These are phyloP conservation scores for Tenthredo livida DNA, from an alignment of 2,888 invertebrate genomes.

Conservation along the genomic window DNA sequence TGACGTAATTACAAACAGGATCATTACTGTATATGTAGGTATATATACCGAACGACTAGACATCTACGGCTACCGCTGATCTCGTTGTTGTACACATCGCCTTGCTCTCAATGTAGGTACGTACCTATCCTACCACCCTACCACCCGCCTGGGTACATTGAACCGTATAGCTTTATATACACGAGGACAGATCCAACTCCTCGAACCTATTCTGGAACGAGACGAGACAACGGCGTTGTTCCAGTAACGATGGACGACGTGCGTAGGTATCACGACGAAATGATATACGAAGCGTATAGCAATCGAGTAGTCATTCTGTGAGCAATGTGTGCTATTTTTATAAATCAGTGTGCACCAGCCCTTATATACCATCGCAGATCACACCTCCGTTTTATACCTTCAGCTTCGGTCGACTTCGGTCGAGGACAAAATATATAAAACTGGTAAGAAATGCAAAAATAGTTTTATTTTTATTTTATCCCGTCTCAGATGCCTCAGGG, in stretches of 20 bases:
- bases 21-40: constrained; percentile 39
- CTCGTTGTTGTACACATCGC: constrained; percentile 23
- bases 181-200: constrained; percentile 18
- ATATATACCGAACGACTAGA: constrained; percentile 34
- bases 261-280: constrained; percentile 49
- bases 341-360: constrained; percentile 3
- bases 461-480: not conserved
- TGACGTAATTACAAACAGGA: constrained; percentile 52
- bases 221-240: constrained; percentile 41
- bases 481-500: not conserved
- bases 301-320: constrained; percentile 20
- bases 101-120: not conserved
- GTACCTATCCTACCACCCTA: constrained; percentile 9
- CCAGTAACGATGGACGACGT: constrained; percentile 50
- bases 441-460: not conserved
- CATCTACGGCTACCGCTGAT: constrained; percentile 23
- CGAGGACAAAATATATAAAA: not conserved
- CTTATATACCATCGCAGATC: not conserved
- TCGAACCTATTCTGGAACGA: constrained; percentile 41
- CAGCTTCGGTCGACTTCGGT: not conserved
- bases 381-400: not conserved
- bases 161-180: constrained; percentile 9
- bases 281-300: constrained; percentile 37
- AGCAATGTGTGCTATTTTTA: constrained; percentile 14
- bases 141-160: constrained; percentile 43